Conservation (phyloP, 2,113 vertebrate genomes). For the Lontra canadensis region DNA sequence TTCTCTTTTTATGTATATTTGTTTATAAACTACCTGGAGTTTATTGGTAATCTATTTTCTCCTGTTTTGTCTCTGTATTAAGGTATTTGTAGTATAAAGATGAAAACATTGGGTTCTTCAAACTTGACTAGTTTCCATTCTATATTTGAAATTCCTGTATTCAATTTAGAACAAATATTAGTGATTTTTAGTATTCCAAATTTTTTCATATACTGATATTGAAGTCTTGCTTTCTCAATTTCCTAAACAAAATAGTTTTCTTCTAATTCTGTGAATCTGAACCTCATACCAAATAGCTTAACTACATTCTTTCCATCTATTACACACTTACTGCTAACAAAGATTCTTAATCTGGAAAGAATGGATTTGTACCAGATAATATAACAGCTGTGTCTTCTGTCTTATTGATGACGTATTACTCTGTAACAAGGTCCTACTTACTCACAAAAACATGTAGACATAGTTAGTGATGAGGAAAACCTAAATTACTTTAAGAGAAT, state of each 20-base stretch:
- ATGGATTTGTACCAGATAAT: constrained; percentile 58
- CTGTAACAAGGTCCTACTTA: neutral
- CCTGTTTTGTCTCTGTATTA: neutral
- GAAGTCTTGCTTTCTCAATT: constrained; percentile 32
- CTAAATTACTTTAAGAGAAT: neutral
- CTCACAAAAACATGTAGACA: neutral
- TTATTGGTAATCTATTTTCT: neutral
- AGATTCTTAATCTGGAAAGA: constrained; percentile 56
- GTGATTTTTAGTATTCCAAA: neutral
- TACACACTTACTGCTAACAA: constrained; percentile 36
- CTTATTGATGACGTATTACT: neutral
- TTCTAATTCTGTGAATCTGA: constrained; percentile 27
- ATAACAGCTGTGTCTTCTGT: constrained; percentile 46
- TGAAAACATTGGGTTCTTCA: neutral
- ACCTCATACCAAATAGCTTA: constrained; percentile 1
- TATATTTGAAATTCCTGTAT: neutral
- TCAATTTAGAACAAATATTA: neutral
- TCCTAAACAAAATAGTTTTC: constrained; percentile 35
- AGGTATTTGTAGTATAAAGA: neutral
- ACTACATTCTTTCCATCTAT: constrained; percentile 45
- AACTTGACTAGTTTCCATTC: neutral
- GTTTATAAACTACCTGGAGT: neutral
- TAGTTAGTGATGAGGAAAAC: neutral
- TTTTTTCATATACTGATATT: neutral
- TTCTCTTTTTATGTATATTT: neutral